A percentile compares a stretch with the other conserved stretches of the same genome.
These are phyloP conservation scores for Chaenocephalus aceratus DNA, from an alignment of 2,113 vertebrate genomes.

Conservation along the genomic window DNA sequence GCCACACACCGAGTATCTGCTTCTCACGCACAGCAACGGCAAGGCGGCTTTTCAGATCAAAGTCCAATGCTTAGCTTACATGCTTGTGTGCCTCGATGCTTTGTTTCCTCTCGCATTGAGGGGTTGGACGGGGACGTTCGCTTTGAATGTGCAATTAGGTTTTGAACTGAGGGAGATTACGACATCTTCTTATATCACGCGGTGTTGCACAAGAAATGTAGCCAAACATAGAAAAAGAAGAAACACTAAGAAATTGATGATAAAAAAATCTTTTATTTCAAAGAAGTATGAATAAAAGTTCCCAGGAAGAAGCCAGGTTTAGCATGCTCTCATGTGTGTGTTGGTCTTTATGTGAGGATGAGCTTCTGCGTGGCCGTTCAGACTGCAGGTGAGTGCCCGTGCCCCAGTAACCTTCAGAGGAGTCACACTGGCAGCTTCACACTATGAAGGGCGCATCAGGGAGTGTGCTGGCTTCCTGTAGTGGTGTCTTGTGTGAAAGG, in stretches of 20 bases:
- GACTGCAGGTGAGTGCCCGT: too few species aligned
- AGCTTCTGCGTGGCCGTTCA: neutral
- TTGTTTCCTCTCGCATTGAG: slow-evolving; percentile 29
- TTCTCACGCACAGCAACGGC: slow-evolving; percentile 52
- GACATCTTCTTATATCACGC: slow-evolving; percentile 55
- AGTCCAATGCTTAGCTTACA: slow-evolving; percentile 64
- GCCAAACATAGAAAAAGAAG: slow-evolving; percentile 40
- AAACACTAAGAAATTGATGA: neutral
- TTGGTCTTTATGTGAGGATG: neutral
- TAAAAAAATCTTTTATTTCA: neutral
- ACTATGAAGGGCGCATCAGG: too few species aligned
- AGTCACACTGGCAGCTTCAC: neutral
- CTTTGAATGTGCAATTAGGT: slow-evolving; percentile 70
- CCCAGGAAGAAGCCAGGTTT: neutral
- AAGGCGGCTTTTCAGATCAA: slow-evolving; percentile 74
- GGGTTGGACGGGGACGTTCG: slow-evolving; percentile 57
- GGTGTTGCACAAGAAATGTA: slow-evolving; percentile 54
- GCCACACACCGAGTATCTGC: slow-evolving; percentile 50
- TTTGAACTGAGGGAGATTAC: slow-evolving; percentile 51
- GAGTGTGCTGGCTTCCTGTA: neutral
- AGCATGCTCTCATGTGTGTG: neutral
- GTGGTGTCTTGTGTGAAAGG: neutral
- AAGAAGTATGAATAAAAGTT: neutral
- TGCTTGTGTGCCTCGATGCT: slow-evolving; percentile 44
- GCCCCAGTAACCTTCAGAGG: neutral